Base-by-base conservation (phyloP, 2,888 invertebrate genomes). In the Osmoderma eremita region DNA sequence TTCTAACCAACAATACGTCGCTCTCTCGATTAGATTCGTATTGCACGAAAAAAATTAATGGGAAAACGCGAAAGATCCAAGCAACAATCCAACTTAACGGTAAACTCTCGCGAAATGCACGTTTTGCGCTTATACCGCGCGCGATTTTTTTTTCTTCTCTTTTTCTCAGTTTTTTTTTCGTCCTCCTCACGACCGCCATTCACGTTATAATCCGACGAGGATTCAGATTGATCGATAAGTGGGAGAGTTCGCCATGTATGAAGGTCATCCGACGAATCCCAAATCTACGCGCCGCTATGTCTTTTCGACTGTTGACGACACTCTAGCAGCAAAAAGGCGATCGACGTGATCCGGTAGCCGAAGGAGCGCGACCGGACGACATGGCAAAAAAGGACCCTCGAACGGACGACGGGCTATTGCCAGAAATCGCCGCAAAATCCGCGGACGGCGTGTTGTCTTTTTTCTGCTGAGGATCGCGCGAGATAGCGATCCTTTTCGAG, bases 371-470 rank as follows among this genome's bases (percentile, higher is more conserved):
- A 64, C 49, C 56, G 50, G 24, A 18, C 36, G 15, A 20, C 6
- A 36, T 24, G 15, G 30, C 54, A 71, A 71, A 69, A 67, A 66
- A 51, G 56, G 54, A 63, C 75, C 75, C 75, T 75, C 75, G 71
- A 71, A 71, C 67, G 69, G 18, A 17, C 38, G 53, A 30, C 45
- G 45, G 45, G 45, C 58, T 45, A 45, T 61, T 61, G 58, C 58
- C 58, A 45, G 58, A 72, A 74, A 73, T 71, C 67, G 72, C 71
- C 70, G 70, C 72, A 76, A 76, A 75, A 75, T 76, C 76, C 71
- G 61, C 71, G 75, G 76, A 76, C 73, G 77, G 24, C 24, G 15
- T 41, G 24, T 61, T 61, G 39, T 58, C 36, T 61, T 45, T 45
- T 6, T 30, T 30, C 1, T 6, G 30, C 1, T 5, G 30, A 30